phyloP scores from a whole-genome alignment of 1,140 invertebrate species.

The Pseudoatta argentina region DNA sequence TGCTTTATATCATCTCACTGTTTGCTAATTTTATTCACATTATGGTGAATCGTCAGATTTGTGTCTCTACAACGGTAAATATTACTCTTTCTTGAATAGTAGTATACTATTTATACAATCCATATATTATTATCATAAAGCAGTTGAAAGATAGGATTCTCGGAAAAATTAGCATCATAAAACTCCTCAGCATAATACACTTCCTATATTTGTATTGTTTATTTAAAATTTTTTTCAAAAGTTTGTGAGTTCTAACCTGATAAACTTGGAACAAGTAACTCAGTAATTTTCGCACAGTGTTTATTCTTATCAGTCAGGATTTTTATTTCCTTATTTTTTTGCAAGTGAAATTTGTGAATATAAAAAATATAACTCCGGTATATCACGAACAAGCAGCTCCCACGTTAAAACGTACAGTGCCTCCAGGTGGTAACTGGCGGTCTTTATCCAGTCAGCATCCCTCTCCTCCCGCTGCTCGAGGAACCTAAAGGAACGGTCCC shows the following conservation, averaged over 20 bases:
- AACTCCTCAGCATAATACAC: background rate
- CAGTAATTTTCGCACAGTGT: background rate
- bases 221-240: background rate
- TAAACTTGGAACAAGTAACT: background rate
- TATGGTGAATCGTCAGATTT: background rate
- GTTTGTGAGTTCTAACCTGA: background rate
- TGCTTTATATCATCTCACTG: background rate
- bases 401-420: constrained; percentile 74
- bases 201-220: background rate
- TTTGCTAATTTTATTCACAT: background rate
- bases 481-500: constrained; percentile 62
- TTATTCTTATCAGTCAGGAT: background rate
- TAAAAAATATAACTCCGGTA: background rate
- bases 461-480: constrained; percentile 54
- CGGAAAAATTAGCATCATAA: background rate
- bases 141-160: background rate
- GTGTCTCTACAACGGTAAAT: background rate
- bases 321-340: constrained; percentile 3
- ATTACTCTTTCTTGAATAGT: background rate
- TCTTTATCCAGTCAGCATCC: constrained; percentile 70
- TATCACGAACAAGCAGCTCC: constrained; percentile 70
- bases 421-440: constrained; percentile 77
- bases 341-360: background rate
- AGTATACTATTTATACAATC: background rate
- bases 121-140: background rate